A percentile compares a stretch with the other conserved stretches of the same genome.
phyloP scores from a whole-genome alignment of 2,113 vertebrate species.

The Ia io region DNA sequence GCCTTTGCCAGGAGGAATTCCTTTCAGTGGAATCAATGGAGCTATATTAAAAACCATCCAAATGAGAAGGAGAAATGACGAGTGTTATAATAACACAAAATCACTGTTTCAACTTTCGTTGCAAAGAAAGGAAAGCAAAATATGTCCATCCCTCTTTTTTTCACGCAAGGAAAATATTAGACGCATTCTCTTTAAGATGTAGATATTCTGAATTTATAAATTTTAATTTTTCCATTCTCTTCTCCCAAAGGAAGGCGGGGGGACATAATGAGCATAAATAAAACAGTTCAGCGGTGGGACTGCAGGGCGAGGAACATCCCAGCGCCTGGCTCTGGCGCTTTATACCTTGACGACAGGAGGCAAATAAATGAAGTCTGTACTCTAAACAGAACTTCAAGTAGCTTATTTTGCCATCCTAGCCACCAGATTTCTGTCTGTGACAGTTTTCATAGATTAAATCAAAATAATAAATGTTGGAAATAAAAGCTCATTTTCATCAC shows the following conservation, averaged over 20 bases:
- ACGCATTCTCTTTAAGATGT: slow-evolving; percentile 73
- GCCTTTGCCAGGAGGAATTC: slow-evolving; percentile 88
- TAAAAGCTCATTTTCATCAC: slow-evolving; percentile 15
- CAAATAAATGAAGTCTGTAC: not conserved
- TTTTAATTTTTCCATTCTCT: slow-evolving; percentile 81
- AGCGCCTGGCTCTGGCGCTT: not conserved
- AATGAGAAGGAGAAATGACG: slow-evolving; percentile 91
- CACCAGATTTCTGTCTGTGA: not conserved
- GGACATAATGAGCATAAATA: slow-evolving; percentile 68
- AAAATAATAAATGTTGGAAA: slow-evolving; percentile 14
- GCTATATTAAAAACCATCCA: slow-evolving; percentile 91
- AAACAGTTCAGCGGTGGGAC: slow-evolving; percentile 45
- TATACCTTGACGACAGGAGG: slow-evolving; percentile 35
- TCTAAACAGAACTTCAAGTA: not conserved
- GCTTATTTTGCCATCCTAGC: not conserved
- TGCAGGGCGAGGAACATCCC: not conserved
- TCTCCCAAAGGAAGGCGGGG: slow-evolving; percentile 62
- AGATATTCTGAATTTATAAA: slow-evolving; percentile 82
- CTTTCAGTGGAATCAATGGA: slow-evolving; percentile 90
- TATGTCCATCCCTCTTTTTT: slow-evolving; percentile 81
- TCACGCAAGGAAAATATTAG: slow-evolving; percentile 83
- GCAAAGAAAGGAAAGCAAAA: slow-evolving; percentile 85
- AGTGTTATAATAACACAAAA: slow-evolving; percentile 90
- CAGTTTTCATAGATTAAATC: slow-evolving; percentile 18
- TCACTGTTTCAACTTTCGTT: slow-evolving; percentile 88